phyloP scores from a whole-genome alignment of 2,113 vertebrate species.

The Pseudopipra pipra region DNA sequence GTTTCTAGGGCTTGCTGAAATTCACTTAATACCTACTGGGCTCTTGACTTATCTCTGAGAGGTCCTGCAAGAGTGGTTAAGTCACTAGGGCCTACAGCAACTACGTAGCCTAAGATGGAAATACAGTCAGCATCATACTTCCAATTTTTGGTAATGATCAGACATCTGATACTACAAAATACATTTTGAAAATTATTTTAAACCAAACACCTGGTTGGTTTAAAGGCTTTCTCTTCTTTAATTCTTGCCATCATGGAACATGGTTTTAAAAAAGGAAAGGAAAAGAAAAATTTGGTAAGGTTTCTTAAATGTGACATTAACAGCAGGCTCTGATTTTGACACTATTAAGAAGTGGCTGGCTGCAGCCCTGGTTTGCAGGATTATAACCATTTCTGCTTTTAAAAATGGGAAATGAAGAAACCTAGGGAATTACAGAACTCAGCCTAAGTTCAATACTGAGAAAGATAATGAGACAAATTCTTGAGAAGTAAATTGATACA shows the following conservation, averaged over 20 bases:
- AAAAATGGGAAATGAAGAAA: neutral
- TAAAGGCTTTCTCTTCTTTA: neutral
- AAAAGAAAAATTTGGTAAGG: neutral
- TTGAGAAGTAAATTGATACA: neutral
- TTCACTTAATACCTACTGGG: neutral
- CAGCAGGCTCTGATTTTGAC: neutral
- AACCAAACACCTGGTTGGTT: accelerated
- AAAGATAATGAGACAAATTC: constrained; percentile 1
- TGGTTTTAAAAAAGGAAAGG: neutral
- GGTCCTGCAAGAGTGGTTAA: neutral
- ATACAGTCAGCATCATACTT: neutral
- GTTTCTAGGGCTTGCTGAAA: neutral
- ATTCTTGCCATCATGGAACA: neutral
- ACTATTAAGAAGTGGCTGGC: neutral
- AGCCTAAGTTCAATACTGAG: neutral
- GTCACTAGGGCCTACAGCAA: neutral
- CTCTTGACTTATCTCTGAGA: neutral
- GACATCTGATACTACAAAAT: neutral
- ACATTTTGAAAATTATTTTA: neutral
- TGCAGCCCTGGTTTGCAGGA: neutral
- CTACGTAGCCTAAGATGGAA: neutral
- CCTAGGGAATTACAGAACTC: neutral
- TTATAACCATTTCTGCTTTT: neutral
- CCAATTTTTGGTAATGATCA: neutral
- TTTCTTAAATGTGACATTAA: neutral